Evolutionary conservation across 2,888 invertebrate genomes (phyloP).

Genomic region (Eilema caniola): DNA sequence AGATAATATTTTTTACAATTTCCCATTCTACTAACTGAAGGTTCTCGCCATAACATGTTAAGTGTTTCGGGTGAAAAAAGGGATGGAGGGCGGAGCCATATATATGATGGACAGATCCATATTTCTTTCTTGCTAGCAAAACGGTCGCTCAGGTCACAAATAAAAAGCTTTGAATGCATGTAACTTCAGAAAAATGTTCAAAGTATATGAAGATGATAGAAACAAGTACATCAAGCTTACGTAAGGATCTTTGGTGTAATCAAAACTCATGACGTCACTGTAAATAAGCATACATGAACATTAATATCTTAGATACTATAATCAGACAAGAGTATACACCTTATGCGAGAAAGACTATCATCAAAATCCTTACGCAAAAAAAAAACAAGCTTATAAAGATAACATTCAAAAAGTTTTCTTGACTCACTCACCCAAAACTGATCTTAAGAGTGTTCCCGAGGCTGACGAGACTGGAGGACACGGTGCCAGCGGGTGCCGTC

Average conservation of each 20-base stretch:
- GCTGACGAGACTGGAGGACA: conserved; percentile 92
- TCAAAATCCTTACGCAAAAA: conserved; percentile 12
- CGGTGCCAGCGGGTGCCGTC: conserved; percentile 91
- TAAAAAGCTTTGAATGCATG: not conserved
- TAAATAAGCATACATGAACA: not conserved
- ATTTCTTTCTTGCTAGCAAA: too few species aligned
- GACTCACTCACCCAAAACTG: conserved; percentile 91
- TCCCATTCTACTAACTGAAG: too few species aligned
- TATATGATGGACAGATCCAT: too few species aligned
- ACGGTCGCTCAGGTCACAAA: too few species aligned
- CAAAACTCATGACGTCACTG: not conserved
- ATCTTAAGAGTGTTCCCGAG: conserved; percentile 94
- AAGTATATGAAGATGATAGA: too few species aligned
- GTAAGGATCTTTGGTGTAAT: not conserved
- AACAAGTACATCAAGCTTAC: not conserved
- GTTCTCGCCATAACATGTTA: not conserved
- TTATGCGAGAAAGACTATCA: too few species aligned
- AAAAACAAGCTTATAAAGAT: not conserved
- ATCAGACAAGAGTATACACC: not conserved
- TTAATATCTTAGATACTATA: not conserved
- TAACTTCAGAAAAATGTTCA: too few species aligned
- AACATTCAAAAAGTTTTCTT: conserved; percentile 1
- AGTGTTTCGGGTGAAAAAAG: not conserved
- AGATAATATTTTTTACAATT: not conserved
- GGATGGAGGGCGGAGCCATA: too few species aligned